phyloP scores from a whole-genome alignment of 2,888 invertebrate species.

The Lamellibrachia columna region DNA sequence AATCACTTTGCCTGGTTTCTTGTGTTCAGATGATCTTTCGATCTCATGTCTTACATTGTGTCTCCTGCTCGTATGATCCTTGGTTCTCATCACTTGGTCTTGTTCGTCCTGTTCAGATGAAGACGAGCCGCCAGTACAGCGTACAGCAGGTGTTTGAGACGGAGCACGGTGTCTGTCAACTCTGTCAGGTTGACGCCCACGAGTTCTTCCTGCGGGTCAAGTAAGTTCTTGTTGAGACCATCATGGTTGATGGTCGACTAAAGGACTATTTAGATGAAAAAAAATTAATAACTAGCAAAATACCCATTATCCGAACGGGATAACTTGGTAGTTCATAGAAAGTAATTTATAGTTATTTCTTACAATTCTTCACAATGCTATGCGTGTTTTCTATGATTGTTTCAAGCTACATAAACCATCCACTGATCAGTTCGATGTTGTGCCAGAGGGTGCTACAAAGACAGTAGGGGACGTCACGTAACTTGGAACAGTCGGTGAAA shows the following conservation, averaged over 20 bases:
- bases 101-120: slow-evolving; percentile 43
- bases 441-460: too few species aligned
- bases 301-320: too few species aligned
- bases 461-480: too few species aligned
- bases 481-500: too few species aligned
- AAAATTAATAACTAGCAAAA: too few species aligned
- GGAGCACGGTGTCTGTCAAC: slow-evolving; percentile 58
- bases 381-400: too few species aligned
- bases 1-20: background rate
- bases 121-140: slow-evolving; percentile 51
- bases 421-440: too few species aligned
- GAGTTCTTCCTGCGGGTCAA: slow-evolving; percentile 52
- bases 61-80: background rate
- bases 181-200: slow-evolving; percentile 57
- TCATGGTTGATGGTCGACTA: background rate
- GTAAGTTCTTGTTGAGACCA: slow-evolving; percentile 41
- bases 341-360: too few species aligned
- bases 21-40: background rate
- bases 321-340: too few species aligned
- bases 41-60: background rate
- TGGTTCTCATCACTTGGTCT: background rate
- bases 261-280: too few species aligned
- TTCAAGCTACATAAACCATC: too few species aligned
- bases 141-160: slow-evolving; percentile 52
- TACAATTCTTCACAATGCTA: too few species aligned